Conservation (phyloP, 1,140 invertebrate genomes). For the Cardiocondyla obscurior region DNA sequence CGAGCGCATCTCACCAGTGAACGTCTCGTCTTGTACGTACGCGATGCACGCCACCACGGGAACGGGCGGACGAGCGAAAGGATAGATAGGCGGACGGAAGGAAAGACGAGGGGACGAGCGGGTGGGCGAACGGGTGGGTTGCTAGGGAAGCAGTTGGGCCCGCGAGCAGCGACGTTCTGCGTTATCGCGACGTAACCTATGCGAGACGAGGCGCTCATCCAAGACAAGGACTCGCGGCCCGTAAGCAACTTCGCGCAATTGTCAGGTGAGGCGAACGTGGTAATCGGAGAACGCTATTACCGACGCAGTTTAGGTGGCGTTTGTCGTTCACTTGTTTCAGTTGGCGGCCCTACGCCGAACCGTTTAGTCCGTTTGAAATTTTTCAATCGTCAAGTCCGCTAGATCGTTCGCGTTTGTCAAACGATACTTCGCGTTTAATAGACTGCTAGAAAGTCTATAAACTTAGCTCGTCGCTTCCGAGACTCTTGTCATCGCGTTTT, state of each 20-base stretch:
- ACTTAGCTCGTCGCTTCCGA: too few relatives aligned
- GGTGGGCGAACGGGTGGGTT: slow-evolving; percentile 4
- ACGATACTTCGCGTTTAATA: too few relatives aligned
- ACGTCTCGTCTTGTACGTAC: neutral
- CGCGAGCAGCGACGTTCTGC: slow-evolving; percentile 28
- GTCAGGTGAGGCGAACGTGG: neutral
- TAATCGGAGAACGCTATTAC: neutral
- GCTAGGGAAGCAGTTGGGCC: slow-evolving; percentile 33
- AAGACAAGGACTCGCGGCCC: neutral
- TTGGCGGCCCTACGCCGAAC: neutral
- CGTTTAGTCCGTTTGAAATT: neutral
- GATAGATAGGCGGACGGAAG: neutral
- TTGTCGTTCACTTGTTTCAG: too few relatives aligned
- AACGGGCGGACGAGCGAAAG: neutral
- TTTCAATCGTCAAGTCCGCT: neutral
- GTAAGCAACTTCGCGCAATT: neutral
- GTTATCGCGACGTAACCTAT: neutral
- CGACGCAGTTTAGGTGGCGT: too few relatives aligned
- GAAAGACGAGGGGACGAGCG: neutral
- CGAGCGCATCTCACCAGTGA: neutral
- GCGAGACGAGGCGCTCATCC: neutral
- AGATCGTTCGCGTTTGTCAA: neutral
- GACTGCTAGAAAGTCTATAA: too few relatives aligned
- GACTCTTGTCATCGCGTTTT: too few relatives aligned
- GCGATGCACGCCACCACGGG: neutral